Base-by-base conservation (phyloP, 2,797 vertebrate genomes). In the Ibycter americanus region DNA sequence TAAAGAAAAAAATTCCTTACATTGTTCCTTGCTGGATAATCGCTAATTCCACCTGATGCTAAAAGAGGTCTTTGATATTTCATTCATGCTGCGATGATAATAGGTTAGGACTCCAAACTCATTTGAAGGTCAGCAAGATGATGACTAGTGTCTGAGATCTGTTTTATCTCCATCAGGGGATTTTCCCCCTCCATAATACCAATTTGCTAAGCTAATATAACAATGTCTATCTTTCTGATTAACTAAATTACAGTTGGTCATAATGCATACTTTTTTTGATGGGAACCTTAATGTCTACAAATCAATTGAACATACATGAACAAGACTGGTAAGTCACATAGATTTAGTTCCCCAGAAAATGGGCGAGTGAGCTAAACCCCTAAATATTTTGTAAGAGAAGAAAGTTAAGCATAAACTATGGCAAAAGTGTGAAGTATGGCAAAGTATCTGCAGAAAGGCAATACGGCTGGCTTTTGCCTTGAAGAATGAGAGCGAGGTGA, bases 51-150 rank as follows among this genome's bases (percentile, higher is more conserved):
- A 0, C 62, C 56, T 44, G 38, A 78, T 40, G 51, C 79, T 72
- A 34, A 46, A 56, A 40, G 71, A 54, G 29, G 47, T n/a, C 66
- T 85, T 82, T 82, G 74, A 20, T 38, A 87, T 80, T 59, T 72
- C 52, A 32, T 38, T 70, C 89, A 58, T 29, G 71, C 79, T 54
- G 61, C 67, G 71, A 78, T 55, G 77, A 63, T 85, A 81, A 87
- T 16, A 66, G 70, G 74, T 77, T 71, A 74, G 11, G 29, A 51
- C 80, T 83, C 77, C 55, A 56, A 79, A 73, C 52, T 70, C 65
- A 66, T 73, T 22, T 73, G 83, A 95, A 95, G 83, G 89, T 82
- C 92, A 87, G 61, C 7, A n/a, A 85, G 82, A 83, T 58, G 85
- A 90, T 46, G 82, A 63, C 74, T 74, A 40, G 52, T 51, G 83